These are phyloP conservation scores for Adineta ricciae DNA, from an alignment of 2,888 invertebrate genomes.

Conservation along the genomic window DNA sequence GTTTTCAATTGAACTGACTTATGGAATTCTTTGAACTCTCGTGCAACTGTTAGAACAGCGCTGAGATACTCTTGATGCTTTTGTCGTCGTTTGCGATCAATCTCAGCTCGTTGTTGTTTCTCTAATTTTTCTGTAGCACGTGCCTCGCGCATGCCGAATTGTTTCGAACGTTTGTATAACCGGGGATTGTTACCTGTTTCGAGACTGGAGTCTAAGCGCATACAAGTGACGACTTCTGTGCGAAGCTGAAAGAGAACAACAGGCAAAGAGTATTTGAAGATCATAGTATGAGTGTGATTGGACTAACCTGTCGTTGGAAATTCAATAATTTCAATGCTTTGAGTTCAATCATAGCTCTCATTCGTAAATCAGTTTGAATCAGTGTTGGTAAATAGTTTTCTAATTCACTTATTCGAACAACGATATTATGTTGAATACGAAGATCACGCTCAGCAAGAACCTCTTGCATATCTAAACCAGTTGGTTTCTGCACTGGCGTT, in stretches of 20 bases:
- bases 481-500: constrained; percentile 78
- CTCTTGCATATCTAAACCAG: constrained; percentile 80
- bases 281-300: no score
- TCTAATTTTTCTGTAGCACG: constrained; percentile 96
- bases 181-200: constrained; percentile 94
- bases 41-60: constrained; percentile 87
- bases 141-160: constrained; percentile 88
- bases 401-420: constrained; percentile 80
- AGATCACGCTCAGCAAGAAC: constrained; percentile 88
- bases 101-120: constrained; percentile 94
- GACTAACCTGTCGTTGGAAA: constrained; percentile 76
- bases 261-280: no score
- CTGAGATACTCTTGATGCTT: constrained; percentile 89
- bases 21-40: constrained; percentile 94
- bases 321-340: constrained; percentile 82
- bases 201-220: constrained; percentile 81
- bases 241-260: constrained; percentile 41
- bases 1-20: constrained; percentile 67
- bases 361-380: constrained; percentile 76
- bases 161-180: constrained; percentile 88
- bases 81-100: constrained; percentile 88
- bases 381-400: constrained; percentile 62
- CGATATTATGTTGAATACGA: constrained; percentile 67
- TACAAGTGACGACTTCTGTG: constrained; percentile 59
- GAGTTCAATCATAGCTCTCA: constrained; percentile 87